phyloP scores from a whole-genome alignment of 2,888 invertebrate species.

The Brachylomia viminalis region DNA sequence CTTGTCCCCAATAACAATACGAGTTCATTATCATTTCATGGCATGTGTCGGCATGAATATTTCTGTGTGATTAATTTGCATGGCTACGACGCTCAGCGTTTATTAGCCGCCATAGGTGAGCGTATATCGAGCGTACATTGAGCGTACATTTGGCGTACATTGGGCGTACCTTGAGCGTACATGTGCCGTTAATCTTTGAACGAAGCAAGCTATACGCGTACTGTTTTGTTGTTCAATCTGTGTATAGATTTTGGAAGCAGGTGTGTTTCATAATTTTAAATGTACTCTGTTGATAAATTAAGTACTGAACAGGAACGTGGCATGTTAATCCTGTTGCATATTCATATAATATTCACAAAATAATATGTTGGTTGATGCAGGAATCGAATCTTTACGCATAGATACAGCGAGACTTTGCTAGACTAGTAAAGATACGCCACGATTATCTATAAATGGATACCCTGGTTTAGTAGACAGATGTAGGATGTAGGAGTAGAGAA shows the following conservation, averaged over 20 bases:
- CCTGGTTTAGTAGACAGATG: no score
- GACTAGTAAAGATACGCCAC: background rate
- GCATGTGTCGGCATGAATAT: conserved; percentile 90
- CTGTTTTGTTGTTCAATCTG: conserved; percentile 30
- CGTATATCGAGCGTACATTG: conserved; percentile 52
- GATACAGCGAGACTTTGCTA: no score
- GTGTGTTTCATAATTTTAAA: conserved; percentile 33
- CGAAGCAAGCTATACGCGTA: conserved; percentile 55
- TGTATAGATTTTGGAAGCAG: conserved; percentile 29
- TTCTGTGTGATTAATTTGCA: conserved; percentile 89
- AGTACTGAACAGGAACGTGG: background rate
- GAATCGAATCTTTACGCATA: background rate
- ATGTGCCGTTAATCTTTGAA: conserved; percentile 57
- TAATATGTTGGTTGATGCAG: background rate
- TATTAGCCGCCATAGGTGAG: conserved; percentile 80
- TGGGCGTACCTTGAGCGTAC: conserved; percentile 20
- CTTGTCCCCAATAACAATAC: conserved; percentile 72
- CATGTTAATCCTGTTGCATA: background rate
- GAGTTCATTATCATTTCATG: conserved; percentile 89
- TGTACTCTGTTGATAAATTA: background rate
- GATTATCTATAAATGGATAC: background rate
- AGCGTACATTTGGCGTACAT: conserved; percentile 28
- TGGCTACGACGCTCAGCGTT: conserved; percentile 77
- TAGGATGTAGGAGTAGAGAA: background rate
- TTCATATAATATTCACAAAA: background rate